These are phyloP conservation scores for Propithecus perrieri DNA, from an alignment of 2,797 vertebrate genomes.

Conservation along the genomic window DNA sequence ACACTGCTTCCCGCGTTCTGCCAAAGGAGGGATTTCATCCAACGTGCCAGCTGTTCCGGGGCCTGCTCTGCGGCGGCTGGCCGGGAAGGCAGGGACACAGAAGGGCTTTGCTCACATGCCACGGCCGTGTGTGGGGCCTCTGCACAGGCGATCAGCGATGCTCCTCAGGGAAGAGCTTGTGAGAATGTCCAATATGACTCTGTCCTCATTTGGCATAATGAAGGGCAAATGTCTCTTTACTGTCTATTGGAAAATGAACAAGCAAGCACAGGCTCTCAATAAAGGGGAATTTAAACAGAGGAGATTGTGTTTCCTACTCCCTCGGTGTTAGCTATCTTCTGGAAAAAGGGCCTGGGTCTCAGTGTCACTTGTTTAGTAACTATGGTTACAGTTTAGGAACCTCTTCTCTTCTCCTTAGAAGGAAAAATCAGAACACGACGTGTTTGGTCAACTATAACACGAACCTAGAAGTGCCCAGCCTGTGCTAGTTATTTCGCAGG, in stretches of 20 bases:
- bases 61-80: background rate
- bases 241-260: background rate
- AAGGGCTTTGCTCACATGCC: background rate
- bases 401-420: background rate
- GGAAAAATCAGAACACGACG: background rate
- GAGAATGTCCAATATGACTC: background rate
- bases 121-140: background rate
- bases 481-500: background rate
- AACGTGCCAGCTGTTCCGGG: background rate
- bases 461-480: background rate
- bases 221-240: background rate
- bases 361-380: background rate
- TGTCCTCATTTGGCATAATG: background rate
- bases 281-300: background rate
- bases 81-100: background rate
- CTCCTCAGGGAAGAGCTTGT: background rate
- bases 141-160: background rate
- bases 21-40: background rate
- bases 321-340: background rate
- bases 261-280: background rate
- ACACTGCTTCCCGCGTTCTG: constrained; percentile 2
- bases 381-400: background rate
- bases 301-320: background rate
- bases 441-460: background rate
- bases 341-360: background rate